Percentiles rank a stretch among this genome's conserved stretches.
These are phyloP conservation scores for Asbolus verrucosus DNA, from an alignment of 1,140 invertebrate genomes.

Conservation along the genomic window DNA sequence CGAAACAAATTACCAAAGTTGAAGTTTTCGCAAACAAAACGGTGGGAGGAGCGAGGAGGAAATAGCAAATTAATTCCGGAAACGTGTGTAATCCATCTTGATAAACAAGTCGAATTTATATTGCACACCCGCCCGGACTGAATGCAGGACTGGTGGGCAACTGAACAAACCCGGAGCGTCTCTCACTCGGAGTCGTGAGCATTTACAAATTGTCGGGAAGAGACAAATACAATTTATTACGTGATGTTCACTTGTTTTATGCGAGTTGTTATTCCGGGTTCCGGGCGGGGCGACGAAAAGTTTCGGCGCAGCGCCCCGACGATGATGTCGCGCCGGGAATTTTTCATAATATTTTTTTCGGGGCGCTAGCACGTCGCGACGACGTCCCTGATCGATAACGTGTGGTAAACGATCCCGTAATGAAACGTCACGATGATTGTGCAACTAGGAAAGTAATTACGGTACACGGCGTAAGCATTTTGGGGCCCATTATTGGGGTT, in stretches of 20 bases:
- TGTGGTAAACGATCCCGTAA: slow-evolving; percentile 31
- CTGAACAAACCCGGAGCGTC: slow-evolving; percentile 14
- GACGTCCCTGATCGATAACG: neutral
- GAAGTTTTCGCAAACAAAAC: slow-evolving; percentile 20
- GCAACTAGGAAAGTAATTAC: slow-evolving; percentile 57
- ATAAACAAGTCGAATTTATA: slow-evolving; percentile 45
- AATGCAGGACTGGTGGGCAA: neutral
- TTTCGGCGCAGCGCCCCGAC: neutral
- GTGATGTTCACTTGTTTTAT: slow-evolving; percentile 39
- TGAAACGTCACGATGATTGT: slow-evolving; percentile 56
- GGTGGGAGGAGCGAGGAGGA: slow-evolving; percentile 1
- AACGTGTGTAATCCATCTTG: slow-evolving; percentile 44
- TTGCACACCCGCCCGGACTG: slow-evolving; percentile 9
- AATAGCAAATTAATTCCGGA: slow-evolving; percentile 41
- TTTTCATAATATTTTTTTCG: neutral
- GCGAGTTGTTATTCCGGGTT: slow-evolving; percentile 5
- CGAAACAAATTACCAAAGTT: slow-evolving; percentile 37
- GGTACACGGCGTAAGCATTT: slow-evolving; percentile 44
- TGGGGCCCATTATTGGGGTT: slow-evolving; percentile 50
- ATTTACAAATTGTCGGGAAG: slow-evolving; percentile 40
- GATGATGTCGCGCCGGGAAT: neutral
- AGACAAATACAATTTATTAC: slow-evolving; percentile 44
- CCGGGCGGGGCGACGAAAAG: neutral
- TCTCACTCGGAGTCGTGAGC: slow-evolving; percentile 21
- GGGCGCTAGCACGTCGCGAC: too few relatives aligned